Percentiles rank a stretch among this genome's conserved stretches.
Evolutionary conservation across 2,888 invertebrate species (phyloP).

Genomic region (Paralinhomoeus sp.): DNA sequence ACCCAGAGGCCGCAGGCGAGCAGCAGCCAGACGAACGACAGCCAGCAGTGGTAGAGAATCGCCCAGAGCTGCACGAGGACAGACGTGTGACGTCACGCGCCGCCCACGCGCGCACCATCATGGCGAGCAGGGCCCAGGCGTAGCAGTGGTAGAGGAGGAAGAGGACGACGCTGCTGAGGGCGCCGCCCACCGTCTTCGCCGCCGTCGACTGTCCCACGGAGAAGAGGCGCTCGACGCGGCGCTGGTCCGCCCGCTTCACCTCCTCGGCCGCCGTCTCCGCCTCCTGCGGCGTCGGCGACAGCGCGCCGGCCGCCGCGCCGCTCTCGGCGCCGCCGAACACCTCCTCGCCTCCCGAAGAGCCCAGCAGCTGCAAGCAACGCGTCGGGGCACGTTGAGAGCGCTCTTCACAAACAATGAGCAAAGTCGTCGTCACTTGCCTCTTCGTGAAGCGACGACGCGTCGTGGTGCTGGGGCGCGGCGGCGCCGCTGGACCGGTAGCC

Average conservation of each 20-base stretch:
- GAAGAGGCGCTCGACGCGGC: constrained; percentile 1
- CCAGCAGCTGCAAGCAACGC: constrained; percentile 8
- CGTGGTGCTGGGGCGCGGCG: constrained; percentile 12
- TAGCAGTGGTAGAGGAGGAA: constrained; percentile 57
- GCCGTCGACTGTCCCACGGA: constrained; percentile 8
- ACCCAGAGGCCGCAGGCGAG: constrained; percentile 91
- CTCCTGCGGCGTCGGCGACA: constrained; percentile 9
- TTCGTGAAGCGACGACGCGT: constrained; percentile 19
- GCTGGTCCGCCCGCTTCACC: constrained; percentile 10
- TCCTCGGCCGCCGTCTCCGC: constrained; percentile 6
- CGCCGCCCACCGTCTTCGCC: constrained; percentile 7
- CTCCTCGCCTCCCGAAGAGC: constrained; percentile 22
- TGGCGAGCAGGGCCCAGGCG: constrained; percentile 58
- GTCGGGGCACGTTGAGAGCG: too few species aligned
- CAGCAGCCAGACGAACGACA: constrained; percentile 74
- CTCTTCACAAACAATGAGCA: background rate
- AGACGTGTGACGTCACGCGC: background rate
- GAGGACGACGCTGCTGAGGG: constrained; percentile 12
- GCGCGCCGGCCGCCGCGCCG: constrained; percentile 8
- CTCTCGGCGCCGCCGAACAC: constrained; percentile 8
- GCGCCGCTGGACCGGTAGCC: constrained; percentile 7
- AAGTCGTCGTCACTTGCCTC: constrained; percentile 18
- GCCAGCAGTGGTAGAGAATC: constrained; percentile 90
- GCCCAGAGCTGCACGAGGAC: constrained; percentile 77
- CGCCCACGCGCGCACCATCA: constrained; percentile 48